phyloP scores from a whole-genome alignment of 2,113 vertebrate genomes.

The Sclerurus mexicanus region DNA sequence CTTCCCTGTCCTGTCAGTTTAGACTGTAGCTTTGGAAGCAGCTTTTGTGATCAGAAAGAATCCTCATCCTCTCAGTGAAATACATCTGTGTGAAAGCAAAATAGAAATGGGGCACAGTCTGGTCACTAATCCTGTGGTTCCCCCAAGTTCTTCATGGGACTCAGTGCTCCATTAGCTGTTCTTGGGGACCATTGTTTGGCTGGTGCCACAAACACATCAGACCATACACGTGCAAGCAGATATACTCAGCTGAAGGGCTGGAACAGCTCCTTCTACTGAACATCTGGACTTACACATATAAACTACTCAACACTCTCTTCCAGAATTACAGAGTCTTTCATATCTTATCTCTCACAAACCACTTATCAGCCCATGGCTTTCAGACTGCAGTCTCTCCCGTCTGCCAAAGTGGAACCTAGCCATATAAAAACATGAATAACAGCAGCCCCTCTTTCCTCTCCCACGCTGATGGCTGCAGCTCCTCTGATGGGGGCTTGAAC shows the following conservation, averaged over 20 bases:
- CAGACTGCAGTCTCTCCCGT: constrained; percentile 58
- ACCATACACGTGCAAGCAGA: constrained; percentile 12
- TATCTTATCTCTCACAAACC: constrained; percentile 68
- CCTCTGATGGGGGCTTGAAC: constrained; percentile 17
- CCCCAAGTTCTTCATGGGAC: accelerated
- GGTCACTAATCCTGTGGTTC: not conserved
- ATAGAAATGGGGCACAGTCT: not conserved
- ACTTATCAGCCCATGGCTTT: constrained; percentile 61
- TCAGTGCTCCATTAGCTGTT: not conserved
- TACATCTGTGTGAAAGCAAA: not conserved
- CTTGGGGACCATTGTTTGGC: not conserved
- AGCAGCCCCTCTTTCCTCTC: constrained; percentile 33
- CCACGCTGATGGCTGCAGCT: constrained; percentile 33
- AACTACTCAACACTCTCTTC: constrained; percentile 57
- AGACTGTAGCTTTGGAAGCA: not conserved
- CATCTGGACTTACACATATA: constrained; percentile 54
- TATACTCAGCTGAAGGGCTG: constrained; percentile 13
- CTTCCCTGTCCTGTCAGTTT: not conserved
- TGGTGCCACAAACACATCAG: not conserved
- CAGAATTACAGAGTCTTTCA: constrained; percentile 60
- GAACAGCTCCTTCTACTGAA: constrained; percentile 57
- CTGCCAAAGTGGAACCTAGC: constrained; percentile 64
- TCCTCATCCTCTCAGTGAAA: not conserved
- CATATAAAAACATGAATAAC: constrained; percentile 43
- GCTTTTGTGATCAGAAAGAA: not conserved